Percentiles rank a stretch among this genome's conserved stretches.
These are phyloP conservation scores for Choreutis nemorana DNA, from an alignment of 2,888 invertebrate genomes.

Conservation along the genomic window DNA sequence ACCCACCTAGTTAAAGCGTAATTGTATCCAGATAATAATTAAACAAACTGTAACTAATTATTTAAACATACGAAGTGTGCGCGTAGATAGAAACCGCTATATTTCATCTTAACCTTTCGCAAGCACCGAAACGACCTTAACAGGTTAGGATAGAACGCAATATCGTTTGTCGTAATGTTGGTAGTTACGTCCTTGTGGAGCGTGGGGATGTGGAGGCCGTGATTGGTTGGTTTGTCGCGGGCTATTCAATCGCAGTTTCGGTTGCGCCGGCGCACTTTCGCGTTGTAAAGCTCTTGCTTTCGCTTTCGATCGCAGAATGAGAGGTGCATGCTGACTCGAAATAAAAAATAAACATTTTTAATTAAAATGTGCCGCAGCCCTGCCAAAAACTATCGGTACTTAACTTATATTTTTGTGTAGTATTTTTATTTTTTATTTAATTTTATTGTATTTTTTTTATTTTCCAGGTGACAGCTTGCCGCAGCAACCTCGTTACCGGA, in stretches of 20 bases:
- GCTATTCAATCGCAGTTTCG: constrained; percentile 48
- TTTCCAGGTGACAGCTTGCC: constrained; percentile 55
- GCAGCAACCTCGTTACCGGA: constrained; percentile 42
- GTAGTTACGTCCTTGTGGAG: constrained; percentile 40
- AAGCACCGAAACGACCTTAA: too few relatives aligned
- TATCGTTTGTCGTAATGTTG: constrained; percentile 20
- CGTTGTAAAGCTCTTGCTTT: constrained; percentile 35
- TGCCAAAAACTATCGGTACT: constrained; percentile 20
- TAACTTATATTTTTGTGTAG: background rate
- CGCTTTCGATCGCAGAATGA: constrained; percentile 49
- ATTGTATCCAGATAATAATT: too few relatives aligned
- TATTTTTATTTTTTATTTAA: background rate
- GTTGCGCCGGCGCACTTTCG: constrained; percentile 53
- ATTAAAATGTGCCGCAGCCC: constrained; percentile 17
- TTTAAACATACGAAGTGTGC: too few relatives aligned
- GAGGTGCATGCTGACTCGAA: constrained; percentile 22
- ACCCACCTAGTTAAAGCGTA: too few relatives aligned
- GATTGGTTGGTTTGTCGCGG: constrained; percentile 42
- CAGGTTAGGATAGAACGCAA: constrained; percentile 18
- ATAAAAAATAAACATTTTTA: constrained; percentile 13
- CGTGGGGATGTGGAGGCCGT: constrained; percentile 30
- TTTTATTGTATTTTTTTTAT: constrained; percentile 14
- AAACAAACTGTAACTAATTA: too few relatives aligned
- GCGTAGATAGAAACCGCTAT: constrained; percentile 18
- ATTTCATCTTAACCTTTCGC: too few relatives aligned